A percentile compares a stretch with the other conserved stretches of the same genome.
Conservation (phyloP, 2,888 invertebrate species). For the Ennomos quercinarius region DNA sequence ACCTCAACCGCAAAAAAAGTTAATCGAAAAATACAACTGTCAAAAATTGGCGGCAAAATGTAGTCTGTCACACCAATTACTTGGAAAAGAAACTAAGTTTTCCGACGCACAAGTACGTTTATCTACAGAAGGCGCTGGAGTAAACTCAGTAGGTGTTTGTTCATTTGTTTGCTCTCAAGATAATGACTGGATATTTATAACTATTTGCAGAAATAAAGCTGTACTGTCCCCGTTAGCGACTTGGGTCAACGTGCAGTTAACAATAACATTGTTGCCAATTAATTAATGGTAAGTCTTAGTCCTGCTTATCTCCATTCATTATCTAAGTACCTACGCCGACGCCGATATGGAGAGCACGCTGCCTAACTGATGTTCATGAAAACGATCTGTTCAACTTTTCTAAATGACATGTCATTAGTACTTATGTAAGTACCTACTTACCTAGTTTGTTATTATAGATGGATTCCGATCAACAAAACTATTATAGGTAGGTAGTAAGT, state of each 20-base stretch:
- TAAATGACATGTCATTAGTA: not conserved
- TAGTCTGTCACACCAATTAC: not conserved
- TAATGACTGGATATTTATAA: constrained; percentile 48
- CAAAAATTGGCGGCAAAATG: constrained; percentile 23
- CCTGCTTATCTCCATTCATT: constrained; percentile 5
- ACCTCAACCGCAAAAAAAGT: constrained; percentile 5
- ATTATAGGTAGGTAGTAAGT: too few relatives aligned
- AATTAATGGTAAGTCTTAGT: constrained; percentile 27
- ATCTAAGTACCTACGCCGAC: not conserved
- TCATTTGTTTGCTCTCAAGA: constrained; percentile 63
- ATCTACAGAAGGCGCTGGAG: constrained; percentile 50
- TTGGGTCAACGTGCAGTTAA: constrained; percentile 51
- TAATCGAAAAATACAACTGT: not conserved
- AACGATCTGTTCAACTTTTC: not conserved
- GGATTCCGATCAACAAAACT: too few relatives aligned
- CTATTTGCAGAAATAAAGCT: constrained; percentile 47
- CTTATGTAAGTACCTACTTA: too few relatives aligned
- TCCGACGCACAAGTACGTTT: constrained; percentile 49
- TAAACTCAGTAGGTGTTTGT: constrained; percentile 45
- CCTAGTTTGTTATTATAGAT: too few relatives aligned
- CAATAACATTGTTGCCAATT: constrained; percentile 46
- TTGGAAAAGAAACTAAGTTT: not conserved
- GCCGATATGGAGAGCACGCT: constrained; percentile 1
- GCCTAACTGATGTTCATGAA: constrained; percentile 6
- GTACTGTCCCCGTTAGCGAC: constrained; percentile 37